phyloP scores from a whole-genome alignment of 2,888 invertebrate genomes.

The Trypoxylon attenuatum region DNA sequence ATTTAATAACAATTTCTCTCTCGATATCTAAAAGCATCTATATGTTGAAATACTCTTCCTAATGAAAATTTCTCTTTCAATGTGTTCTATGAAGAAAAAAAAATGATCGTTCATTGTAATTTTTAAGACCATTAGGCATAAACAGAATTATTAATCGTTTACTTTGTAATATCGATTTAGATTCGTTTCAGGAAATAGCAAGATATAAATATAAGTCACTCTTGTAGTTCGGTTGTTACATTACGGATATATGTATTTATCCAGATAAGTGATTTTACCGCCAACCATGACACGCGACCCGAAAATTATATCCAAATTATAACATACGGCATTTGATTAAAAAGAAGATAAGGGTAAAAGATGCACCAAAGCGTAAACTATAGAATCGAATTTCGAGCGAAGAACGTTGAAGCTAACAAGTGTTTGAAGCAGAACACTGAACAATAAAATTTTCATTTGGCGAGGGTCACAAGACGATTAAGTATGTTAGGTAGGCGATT shows the following conservation, averaged over 20 bases:
- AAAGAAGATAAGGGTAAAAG: neutral
- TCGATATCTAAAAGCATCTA: no score
- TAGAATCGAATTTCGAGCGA: neutral
- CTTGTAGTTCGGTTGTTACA: no score
- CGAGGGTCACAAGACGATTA: neutral
- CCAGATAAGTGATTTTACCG: no score
- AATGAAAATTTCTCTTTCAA: no score
- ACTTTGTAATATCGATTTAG: slow-evolving; percentile 9
- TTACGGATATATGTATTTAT: no score
- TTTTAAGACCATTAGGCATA: no score
- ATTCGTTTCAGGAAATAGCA: no score
- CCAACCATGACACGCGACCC: no score
- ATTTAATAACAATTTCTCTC: neutral
- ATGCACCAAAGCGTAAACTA: neutral
- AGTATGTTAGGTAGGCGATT: neutral
- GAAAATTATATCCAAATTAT: neutral
- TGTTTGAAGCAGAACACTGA: neutral
- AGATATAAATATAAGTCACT: no score
- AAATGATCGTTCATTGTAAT: no score
- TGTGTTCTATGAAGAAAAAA: no score
- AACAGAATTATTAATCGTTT: neutral
- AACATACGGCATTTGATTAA: neutral
- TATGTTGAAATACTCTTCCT: no score
- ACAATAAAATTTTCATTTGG: neutral
- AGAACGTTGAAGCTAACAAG: neutral